These are phyloP conservation scores for Sanderia malayensis DNA, from an alignment of 30 jellyfish, hydroid and myxozoan genomes.

Conservation along the genomic window DNA sequence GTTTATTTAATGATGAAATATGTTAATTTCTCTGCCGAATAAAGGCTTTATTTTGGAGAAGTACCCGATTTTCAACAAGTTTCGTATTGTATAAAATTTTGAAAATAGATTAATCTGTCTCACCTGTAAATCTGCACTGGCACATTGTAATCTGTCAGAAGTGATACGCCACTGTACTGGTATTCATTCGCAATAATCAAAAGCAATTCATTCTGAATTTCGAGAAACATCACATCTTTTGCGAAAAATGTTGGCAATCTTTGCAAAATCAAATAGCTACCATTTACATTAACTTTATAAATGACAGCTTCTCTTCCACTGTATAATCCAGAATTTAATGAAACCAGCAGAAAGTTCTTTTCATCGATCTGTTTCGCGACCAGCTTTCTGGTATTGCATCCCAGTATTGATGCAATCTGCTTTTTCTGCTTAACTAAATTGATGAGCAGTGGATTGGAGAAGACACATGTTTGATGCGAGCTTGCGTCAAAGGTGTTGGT, in stretches of 20 bases:
- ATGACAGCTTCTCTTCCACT: conserved; percentile 53
- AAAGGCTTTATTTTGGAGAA: not conserved
- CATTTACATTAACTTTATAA: conserved; percentile 8
- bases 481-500: conserved; percentile 39
- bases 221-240: conserved; percentile 24
- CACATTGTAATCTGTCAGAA: conserved; percentile 40
- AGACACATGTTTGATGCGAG: conserved; percentile 20
- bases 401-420: conserved; percentile 12
- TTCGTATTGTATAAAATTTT: not conserved
- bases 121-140: conserved; percentile 77
- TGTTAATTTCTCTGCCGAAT: not conserved
- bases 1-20: not conserved
- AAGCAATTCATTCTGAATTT: conserved; percentile 19
- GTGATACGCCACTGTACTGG: conserved; percentile 40
- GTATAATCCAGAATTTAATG: conserved; percentile 29
- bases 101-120: conserved; percentile 1
- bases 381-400: conserved; percentile 38
- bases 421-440: not conserved
- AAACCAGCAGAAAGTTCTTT: conserved; percentile 11
- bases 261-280: conserved; percentile 31
- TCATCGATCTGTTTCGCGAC: conserved; percentile 15
- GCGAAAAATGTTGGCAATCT: conserved; percentile 43
- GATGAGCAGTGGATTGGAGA: conserved; percentile 15
- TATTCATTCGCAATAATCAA: conserved; percentile 73
- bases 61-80: too few relatives aligned